Evolutionary conservation across 2,113 vertebrate genomes (phyloP).

Genomic region (Aythya baeri): DNA sequence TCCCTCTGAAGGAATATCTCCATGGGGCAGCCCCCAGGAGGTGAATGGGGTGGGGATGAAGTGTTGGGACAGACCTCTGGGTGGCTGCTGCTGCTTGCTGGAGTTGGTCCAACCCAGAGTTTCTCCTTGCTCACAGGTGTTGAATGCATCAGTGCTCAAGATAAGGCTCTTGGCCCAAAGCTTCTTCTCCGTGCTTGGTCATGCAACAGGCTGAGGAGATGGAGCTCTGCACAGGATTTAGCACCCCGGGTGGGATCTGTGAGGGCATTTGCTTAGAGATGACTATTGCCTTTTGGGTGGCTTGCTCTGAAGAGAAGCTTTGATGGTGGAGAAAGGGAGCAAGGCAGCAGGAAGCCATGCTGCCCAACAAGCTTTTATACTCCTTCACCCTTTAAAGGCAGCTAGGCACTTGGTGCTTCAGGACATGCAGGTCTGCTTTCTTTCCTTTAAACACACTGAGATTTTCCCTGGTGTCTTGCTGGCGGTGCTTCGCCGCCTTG

Average conservation of each 20-base stretch:
- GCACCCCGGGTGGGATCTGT: neutral
- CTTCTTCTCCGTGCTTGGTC: neutral
- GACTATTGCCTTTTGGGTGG: neutral
- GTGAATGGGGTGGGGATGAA: neutral
- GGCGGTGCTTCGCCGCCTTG: neutral
- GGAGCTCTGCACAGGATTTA: neutral
- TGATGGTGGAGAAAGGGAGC: neutral
- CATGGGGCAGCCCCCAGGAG: accelerated
- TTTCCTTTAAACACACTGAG: neutral
- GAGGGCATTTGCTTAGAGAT: neutral
- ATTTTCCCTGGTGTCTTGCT: neutral
- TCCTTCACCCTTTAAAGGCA: neutral
- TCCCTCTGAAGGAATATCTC: neutral
- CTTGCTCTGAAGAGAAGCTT: neutral
- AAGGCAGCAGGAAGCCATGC: neutral
- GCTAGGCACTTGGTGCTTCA: neutral
- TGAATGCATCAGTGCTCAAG: neutral
- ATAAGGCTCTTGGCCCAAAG: neutral
- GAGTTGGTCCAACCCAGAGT: neutral
- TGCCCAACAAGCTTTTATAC: neutral
- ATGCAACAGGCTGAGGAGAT: neutral
- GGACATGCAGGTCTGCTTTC: neutral
- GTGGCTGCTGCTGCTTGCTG: neutral
- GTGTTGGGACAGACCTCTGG: neutral
- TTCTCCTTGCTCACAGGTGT: neutral